These are phyloP conservation scores for Lasioglossum malachurum DNA, from an alignment of 2,888 invertebrate genomes.

Conservation along the genomic window DNA sequence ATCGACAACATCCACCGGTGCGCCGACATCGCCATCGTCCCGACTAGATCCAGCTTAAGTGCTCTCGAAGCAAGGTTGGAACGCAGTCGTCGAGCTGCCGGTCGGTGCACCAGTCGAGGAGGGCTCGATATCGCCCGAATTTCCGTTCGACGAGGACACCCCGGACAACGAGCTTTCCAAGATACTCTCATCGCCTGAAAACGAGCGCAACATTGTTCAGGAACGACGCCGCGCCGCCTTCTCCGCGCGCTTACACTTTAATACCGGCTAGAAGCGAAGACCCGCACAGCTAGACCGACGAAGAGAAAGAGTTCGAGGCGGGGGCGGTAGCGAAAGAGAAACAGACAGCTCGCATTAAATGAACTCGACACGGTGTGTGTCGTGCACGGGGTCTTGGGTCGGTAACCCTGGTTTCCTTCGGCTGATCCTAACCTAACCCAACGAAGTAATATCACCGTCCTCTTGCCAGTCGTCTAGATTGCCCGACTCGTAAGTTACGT, in stretches of 20 bases:
- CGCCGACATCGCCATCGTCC: conserved; percentile 59
- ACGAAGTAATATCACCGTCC: conserved; percentile 74
- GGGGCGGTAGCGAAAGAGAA: conserved; percentile 13
- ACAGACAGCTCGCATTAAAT: conserved; percentile 53
- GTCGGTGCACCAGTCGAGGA: neutral
- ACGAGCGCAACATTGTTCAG: conserved; percentile 52
- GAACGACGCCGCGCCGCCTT: conserved; percentile 26
- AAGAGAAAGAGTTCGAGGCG: conserved; percentile 38
- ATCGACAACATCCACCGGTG: conserved; percentile 59
- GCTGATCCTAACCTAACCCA: conserved; percentile 76
- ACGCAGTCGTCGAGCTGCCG: conserved; percentile 27
- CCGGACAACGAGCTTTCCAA: conserved; percentile 36
- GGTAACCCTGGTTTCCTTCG: conserved; percentile 71
- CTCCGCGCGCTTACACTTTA: conserved; percentile 48
- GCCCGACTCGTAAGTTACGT: conserved; percentile 76
- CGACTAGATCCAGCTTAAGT: conserved; percentile 66
- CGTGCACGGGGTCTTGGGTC: conserved; percentile 70
- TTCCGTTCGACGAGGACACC: conserved; percentile 60
- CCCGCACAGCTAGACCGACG: conserved; percentile 21
- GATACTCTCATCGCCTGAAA: conserved; percentile 45
- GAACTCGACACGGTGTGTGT: conserved; percentile 57
- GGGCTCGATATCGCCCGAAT: conserved; percentile 66
- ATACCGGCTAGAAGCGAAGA: conserved; percentile 39
- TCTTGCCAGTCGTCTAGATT: conserved; percentile 71
- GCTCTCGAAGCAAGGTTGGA: conserved; percentile 56